A percentile compares a stretch with the other conserved stretches of the same genome.
Evolutionary conservation across 2,113 vertebrate genomes (phyloP).

Genomic region (Nymphicus hollandicus): DNA sequence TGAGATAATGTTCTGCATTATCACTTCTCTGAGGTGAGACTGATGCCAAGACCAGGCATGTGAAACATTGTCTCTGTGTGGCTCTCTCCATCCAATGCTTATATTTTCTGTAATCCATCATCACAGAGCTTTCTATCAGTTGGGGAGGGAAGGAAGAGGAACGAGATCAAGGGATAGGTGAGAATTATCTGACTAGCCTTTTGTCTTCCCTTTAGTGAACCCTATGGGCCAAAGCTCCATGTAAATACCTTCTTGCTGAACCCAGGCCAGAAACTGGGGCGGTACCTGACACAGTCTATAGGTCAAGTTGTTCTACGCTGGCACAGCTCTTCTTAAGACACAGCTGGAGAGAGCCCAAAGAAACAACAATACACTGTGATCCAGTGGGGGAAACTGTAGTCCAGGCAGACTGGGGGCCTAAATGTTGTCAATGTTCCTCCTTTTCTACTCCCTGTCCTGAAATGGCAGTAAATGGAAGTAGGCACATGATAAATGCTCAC

Average conservation of each 20-base stretch:
- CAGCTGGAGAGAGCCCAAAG: background rate
- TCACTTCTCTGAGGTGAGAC: background rate
- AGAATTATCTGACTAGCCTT: background rate
- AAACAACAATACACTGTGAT: background rate
- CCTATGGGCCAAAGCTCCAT: fast-evolving
- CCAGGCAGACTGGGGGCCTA: background rate
- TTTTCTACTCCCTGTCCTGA: background rate
- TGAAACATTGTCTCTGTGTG: background rate
- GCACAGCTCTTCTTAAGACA: background rate
- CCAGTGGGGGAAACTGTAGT: background rate
- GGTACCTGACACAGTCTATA: background rate
- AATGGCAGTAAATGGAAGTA: background rate
- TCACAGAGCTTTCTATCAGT: background rate
- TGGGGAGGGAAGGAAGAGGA: fast-evolving
- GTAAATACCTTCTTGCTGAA: background rate
- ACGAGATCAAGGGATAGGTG: background rate
- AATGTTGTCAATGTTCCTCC: background rate
- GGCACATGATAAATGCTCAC: background rate
- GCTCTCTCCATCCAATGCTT: background rate
- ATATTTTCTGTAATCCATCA: background rate
- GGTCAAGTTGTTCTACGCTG: fast-evolving
- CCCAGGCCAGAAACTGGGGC: background rate
- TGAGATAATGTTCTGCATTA: background rate
- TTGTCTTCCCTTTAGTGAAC: background rate
- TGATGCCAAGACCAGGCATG: background rate